These are phyloP conservation scores for Spermophilus dauricus DNA, from an alignment of 2,113 vertebrate species.

Conservation along the genomic window DNA sequence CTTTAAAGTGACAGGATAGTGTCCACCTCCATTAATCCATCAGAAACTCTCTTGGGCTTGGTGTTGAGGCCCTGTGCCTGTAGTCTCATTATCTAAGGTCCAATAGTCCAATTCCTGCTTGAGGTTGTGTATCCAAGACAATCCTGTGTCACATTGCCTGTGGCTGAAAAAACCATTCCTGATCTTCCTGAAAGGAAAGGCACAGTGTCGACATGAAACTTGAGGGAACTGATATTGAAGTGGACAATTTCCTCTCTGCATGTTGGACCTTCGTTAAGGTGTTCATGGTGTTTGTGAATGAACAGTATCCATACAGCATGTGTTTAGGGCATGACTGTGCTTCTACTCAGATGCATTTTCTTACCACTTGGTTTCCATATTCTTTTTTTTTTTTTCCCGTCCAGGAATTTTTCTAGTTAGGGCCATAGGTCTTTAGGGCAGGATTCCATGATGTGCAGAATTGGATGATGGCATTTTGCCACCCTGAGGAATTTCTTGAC, in stretches of 20 bases:
- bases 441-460: not conserved
- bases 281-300: not conserved
- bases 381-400: not conserved
- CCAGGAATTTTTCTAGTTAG: not conserved
- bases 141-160: no score
- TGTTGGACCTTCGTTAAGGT: not conserved
- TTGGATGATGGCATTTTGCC: not conserved
- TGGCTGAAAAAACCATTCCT: not conserved
- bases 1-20: not conserved
- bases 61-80: not conserved
- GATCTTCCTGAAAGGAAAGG: not conserved
- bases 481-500: not conserved
- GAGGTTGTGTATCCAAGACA: no score
- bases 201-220: not conserved
- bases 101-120: not conserved
- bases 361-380: not conserved
- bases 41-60: not conserved
- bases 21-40: not conserved
- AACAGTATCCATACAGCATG: not conserved
- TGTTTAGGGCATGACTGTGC: no score
- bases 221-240: fast-evolving
- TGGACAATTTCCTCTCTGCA: not conserved
- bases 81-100: not conserved
- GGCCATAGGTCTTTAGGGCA: not conserved
- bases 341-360: not conserved